A percentile compares a stretch with the other conserved stretches of the same genome.
These are phyloP conservation scores for Riparia riparia DNA, from an alignment of 2,113 vertebrate species.

Conservation along the genomic window DNA sequence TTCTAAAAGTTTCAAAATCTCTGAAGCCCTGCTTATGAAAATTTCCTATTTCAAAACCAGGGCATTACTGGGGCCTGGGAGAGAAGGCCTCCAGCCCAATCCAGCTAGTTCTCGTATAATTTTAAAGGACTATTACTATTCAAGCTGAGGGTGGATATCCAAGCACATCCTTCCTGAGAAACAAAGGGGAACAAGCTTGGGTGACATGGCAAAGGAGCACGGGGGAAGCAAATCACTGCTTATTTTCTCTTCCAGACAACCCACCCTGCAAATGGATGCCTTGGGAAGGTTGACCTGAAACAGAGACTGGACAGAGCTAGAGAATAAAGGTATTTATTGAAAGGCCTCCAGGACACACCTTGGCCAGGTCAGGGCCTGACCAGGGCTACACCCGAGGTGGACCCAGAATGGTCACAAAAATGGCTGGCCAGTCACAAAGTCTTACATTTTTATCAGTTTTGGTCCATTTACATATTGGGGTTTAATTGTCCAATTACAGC, in stretches of 20 bases:
- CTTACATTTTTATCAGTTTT: neutral
- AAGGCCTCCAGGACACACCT: neutral
- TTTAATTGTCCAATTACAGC: neutral
- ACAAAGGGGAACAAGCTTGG: neutral
- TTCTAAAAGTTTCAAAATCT: neutral
- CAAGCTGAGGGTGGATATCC: neutral
- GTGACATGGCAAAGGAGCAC: neutral
- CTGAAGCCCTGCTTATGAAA: neutral
- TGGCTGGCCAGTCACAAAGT: neutral
- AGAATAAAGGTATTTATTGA: neutral
- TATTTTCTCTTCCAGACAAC: neutral
- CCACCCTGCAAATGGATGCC: neutral
- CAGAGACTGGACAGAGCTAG: neutral
- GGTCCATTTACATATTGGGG: neutral
- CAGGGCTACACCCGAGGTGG: neutral
- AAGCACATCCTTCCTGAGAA: neutral
- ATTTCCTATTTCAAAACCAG: neutral
- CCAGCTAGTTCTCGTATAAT: neutral
- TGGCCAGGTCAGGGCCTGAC: neutral
- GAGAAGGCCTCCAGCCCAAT: neutral
- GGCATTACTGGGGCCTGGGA: neutral
- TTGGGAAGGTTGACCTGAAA: neutral
- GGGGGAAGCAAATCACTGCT: neutral
- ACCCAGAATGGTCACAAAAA: neutral
- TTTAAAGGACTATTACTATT: neutral